These are phyloP conservation scores for Gavia stellata DNA, from an alignment of 2,113 vertebrate genomes.

Conservation along the genomic window DNA sequence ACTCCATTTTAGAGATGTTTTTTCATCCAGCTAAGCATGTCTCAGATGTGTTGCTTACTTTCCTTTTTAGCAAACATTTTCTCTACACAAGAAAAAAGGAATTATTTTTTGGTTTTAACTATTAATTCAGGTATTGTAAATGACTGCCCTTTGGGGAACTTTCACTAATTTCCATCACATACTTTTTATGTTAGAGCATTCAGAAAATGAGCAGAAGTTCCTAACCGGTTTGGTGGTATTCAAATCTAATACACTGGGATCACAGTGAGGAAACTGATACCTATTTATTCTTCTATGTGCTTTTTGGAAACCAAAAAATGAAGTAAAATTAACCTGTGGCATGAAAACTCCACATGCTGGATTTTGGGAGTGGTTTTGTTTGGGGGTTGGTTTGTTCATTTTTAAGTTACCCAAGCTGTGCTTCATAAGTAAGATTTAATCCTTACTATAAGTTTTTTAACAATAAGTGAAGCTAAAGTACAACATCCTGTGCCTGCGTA, in stretches of 20 bases:
- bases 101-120: background rate
- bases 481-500: too few species aligned
- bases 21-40: background rate
- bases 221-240: background rate
- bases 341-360: background rate
- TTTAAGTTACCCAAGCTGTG: background rate
- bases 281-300: background rate
- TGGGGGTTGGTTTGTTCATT: background rate
- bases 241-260: background rate
- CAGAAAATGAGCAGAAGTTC: background rate
- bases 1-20: background rate
- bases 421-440: background rate
- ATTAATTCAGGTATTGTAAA: background rate
- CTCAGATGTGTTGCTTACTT: background rate
- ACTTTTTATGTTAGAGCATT: background rate
- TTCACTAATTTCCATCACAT: background rate
- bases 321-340: background rate
- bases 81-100: background rate
- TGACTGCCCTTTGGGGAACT: background rate
- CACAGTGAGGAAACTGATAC: background rate
- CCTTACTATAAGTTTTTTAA: background rate
- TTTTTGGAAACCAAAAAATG: background rate
- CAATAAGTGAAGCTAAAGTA: background rate
- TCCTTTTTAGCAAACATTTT: background rate
- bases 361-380: background rate